phyloP scores from a whole-genome alignment of 2,888 invertebrate genomes.

The Diloba caeruleocephala region DNA sequence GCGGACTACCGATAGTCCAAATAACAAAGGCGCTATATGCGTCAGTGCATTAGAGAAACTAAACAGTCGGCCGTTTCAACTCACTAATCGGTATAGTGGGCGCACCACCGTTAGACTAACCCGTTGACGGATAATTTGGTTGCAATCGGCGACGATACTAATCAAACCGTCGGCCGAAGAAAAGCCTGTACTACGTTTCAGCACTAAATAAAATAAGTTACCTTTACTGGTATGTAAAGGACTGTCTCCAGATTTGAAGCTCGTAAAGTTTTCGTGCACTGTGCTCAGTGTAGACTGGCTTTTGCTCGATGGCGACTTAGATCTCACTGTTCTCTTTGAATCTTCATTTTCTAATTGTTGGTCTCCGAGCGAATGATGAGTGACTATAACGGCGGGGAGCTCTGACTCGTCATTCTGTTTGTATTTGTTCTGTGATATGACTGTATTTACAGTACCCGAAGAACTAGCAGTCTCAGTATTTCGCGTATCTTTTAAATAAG shows the following conservation, averaged over 20 bases:
- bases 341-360: conserved; percentile 41
- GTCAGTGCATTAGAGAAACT: no score
- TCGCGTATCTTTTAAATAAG: conserved; percentile 69
- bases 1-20: no score
- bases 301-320: conserved; percentile 78
- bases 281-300: conserved; percentile 80
- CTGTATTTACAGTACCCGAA: conserved; percentile 73
- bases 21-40: no score
- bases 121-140: no score
- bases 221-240: conserved; percentile 71
- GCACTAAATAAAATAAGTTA: conserved; percentile 39
- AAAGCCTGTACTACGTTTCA: no score
- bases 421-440: conserved; percentile 68
- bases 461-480: conserved; percentile 73
- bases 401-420: conserved; percentile 57
- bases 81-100: no score
- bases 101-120: no score
- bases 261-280: conserved; percentile 75
- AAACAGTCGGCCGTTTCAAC: no score
- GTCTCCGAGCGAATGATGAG: conserved; percentile 50
- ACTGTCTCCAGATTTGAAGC: conserved; percentile 77
- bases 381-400: conserved; percentile 66
- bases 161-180: no score
- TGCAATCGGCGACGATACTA: no score
- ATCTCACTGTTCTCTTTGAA: conserved; percentile 58